These are phyloP conservation scores for Schrankia costaestrigalis DNA, from an alignment of 2,888 invertebrate species.

Conservation along the genomic window DNA sequence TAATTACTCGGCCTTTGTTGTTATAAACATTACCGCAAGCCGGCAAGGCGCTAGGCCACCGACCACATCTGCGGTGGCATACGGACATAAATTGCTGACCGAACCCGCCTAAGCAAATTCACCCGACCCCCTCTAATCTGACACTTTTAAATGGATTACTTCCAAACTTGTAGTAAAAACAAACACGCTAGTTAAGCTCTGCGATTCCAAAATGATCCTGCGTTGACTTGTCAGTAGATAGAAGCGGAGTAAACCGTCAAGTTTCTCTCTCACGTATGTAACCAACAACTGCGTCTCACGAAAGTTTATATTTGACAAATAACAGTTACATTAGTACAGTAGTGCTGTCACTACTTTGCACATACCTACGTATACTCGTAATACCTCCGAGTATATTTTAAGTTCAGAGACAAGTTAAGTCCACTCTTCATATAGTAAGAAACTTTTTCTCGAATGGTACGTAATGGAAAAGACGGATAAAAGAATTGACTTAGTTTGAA, in stretches of 20 bases:
- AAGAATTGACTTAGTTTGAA: too few relatives aligned
- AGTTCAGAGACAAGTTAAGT: background rate
- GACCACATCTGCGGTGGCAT: conserved; percentile 56
- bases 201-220: conserved; percentile 33
- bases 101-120: conserved; percentile 62
- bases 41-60: conserved; percentile 36
- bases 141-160: conserved; percentile 68
- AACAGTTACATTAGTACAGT: conserved; percentile 9
- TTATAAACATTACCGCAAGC: conserved; percentile 62
- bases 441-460: too few relatives aligned
- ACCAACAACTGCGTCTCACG: conserved; percentile 16
- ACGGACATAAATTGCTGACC: conserved; percentile 65
- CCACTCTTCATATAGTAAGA: background rate
- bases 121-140: conserved; percentile 58
- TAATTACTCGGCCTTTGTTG: conserved; percentile 68
- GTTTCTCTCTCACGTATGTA: conserved; percentile 29
- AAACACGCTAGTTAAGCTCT: conserved; percentile 44
- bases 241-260: conserved; percentile 22
- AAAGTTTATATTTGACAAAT: conserved; percentile 29
- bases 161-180: conserved; percentile 44
- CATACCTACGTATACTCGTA: background rate
- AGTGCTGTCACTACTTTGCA: conserved; percentile 7
- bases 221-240: too few relatives aligned
- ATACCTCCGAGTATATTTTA: background rate
- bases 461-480: too few relatives aligned